These are phyloP conservation scores for Chaenocephalus aceratus DNA, from an alignment of 2,113 vertebrate species.

Conservation along the genomic window DNA sequence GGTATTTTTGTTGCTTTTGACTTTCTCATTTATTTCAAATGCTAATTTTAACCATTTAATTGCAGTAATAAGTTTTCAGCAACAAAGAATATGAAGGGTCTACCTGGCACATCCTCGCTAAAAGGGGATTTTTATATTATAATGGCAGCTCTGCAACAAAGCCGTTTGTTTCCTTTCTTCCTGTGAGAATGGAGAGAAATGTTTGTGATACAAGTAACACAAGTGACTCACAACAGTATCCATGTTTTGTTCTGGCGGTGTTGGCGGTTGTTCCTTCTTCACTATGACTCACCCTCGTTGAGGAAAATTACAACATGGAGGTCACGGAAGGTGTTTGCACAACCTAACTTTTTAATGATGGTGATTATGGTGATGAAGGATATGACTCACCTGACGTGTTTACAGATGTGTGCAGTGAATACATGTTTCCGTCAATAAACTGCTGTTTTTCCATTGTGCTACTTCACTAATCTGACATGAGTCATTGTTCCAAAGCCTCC, in stretches of 20 bases:
- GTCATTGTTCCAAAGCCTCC: constrained; percentile 38
- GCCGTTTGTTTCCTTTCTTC: not conserved
- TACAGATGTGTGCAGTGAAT: constrained; percentile 35
- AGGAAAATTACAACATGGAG: constrained; percentile 24
- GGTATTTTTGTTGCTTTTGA: not conserved
- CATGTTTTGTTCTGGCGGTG: not conserved
- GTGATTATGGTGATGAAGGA: constrained; percentile 43
- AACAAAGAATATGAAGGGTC: not conserved
- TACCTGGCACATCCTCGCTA: not conserved
- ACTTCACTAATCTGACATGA: constrained; percentile 27
- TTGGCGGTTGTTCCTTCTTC: constrained; percentile 4
- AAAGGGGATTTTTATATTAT: not conserved
- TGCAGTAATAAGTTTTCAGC: not conserved
- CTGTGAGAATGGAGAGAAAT: not conserved
- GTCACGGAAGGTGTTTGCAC: constrained; percentile 46
- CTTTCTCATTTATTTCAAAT: no score
- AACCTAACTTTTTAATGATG: constrained; percentile 40
- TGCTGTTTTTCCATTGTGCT: constrained; percentile 19
- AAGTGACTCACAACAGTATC: constrained; percentile 13
- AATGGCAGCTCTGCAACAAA: not conserved
- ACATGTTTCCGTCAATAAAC: constrained; percentile 34
- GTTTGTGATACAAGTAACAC: not conserved
- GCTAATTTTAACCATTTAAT: not conserved
- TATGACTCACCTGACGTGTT: constrained; percentile 65
- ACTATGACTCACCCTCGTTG: constrained; percentile 48